These are phyloP conservation scores for Platerodrilus igneus DNA, from an alignment of 2,888 invertebrate genomes.

Conservation along the genomic window DNA sequence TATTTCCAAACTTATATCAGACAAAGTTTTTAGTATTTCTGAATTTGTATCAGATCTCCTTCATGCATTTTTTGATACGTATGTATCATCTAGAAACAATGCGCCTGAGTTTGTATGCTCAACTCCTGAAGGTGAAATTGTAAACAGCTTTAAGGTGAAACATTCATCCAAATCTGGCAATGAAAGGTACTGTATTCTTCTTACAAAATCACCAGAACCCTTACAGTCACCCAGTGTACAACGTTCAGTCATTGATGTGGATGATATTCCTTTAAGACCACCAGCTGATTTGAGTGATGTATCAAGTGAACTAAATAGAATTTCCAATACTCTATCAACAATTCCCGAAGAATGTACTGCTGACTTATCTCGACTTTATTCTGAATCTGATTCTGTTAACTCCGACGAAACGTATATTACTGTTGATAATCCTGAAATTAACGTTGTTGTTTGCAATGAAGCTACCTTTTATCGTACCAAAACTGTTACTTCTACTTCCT, in stretches of 20 bases:
- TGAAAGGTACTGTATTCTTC: constrained; percentile 44
- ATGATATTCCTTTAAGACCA: constrained; percentile 42
- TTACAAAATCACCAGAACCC: constrained; percentile 32
- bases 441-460: constrained; percentile 34
- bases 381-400: constrained; percentile 2
- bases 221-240: constrained; percentile 6
- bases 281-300: constrained; percentile 38
- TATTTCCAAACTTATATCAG: constrained; percentile 32
- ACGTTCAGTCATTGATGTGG: constrained; percentile 34
- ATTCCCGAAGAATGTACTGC: constrained; percentile 39
- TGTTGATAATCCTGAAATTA: constrained; percentile 33
- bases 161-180: constrained; percentile 30
- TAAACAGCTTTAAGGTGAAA: constrained; percentile 37
- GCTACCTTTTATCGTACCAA: constrained; percentile 37
- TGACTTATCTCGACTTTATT: constrained; percentile 35
- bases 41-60: constrained; percentile 43
- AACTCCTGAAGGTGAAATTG: constrained; percentile 24
- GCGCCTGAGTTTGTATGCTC: constrained; percentile 18
- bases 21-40: constrained; percentile 40
- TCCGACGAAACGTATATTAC: constrained; percentile 29
- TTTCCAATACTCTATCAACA: constrained; percentile 32
- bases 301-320: no score
- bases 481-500: constrained; percentile 30
- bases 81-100: no score
- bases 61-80: constrained; percentile 37